Percentiles rank a stretch among this genome's conserved stretches.
Conservation (phyloP, 1,140 invertebrate genomes). For the Bombyx mori region DNA sequence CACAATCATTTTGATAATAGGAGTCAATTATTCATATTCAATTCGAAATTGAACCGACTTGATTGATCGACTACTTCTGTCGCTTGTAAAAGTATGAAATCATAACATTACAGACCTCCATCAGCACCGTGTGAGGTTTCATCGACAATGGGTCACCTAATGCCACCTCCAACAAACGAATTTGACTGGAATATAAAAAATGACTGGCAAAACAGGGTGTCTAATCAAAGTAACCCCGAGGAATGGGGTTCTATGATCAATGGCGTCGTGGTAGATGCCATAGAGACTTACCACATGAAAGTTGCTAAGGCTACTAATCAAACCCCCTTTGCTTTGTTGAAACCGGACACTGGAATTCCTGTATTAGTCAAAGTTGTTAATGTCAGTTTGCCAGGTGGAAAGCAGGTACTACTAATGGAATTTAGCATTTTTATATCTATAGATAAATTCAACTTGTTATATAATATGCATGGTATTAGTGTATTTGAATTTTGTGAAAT, state of each 20-base stretch:
- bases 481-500: too few species aligned
- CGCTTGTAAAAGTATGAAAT: too few species aligned
- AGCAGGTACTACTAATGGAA: slow-evolving; percentile 34
- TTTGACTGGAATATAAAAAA: slow-evolving; percentile 19
- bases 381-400: slow-evolving; percentile 47
- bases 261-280: slow-evolving; percentile 56
- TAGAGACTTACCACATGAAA: slow-evolving; percentile 60
- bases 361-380: slow-evolving; percentile 60
- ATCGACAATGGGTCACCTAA: slow-evolving; percentile 38
- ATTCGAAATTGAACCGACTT: too few species aligned
- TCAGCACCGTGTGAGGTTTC: slow-evolving; percentile 45
- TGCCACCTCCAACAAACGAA: slow-evolving; percentile 24
- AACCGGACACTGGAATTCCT: slow-evolving; percentile 42
- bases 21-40: too few species aligned
- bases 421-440: too few species aligned
- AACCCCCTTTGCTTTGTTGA: slow-evolving; percentile 55
- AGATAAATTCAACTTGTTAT: too few species aligned
- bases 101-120: slow-evolving; percentile 22
- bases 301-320: slow-evolving; percentile 51
- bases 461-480: too few species aligned
- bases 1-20: too few species aligned
- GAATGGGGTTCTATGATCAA: slow-evolving; percentile 24
- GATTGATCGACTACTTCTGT: too few species aligned
- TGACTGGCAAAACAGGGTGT: slow-evolving; percentile 11
- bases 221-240: slow-evolving; percentile 9